Evolutionary conservation across 2,888 invertebrate genomes (phyloP), one percentile per base, ranked within the genome.

Genomic region (Eutolmus rufibarbis): DNA sequence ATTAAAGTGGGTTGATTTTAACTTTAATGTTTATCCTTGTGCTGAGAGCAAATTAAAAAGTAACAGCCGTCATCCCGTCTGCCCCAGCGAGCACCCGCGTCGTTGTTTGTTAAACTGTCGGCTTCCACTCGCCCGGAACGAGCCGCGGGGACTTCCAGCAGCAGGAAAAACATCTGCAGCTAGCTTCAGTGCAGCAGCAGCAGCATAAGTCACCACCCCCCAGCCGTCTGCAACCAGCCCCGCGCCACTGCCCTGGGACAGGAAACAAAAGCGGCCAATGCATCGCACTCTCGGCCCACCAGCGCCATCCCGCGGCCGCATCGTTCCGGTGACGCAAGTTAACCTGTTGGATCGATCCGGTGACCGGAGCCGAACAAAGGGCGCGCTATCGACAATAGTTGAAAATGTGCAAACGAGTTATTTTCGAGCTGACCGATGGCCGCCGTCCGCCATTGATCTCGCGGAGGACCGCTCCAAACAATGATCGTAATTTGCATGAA

Each of bases 321-420:
- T 14, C 51, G 28, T 14, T 66, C 51, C 43, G 31, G 46, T 66
- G 66, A 66, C 82, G 82, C 37, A 84, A 84, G 82, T 40, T 66
- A 84, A 84, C 82, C 82, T 84, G 79, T 79, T 79, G 79, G 79
- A 79, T 79, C 79, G 82, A 84, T 84, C 82, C 82, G 43, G 46
- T 84, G 82, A 84, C 82, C 82, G 82, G 23, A 66, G 19, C 14
- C n/a, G 66, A 84, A 84, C 82, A 84, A 84, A 84, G 82, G 82
- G 66, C 66, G 16, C 34, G 28, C 66, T 84, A 57, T 57, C 23
- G 57, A 84, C 82, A 57, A 84, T 66, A 40, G 82, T 37, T 79
- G 31, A 79, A 40, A 76, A 79, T 79, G 51, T 79, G 82, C 82
- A 84, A 57, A 57, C 57, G 40, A 84, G 82, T 40, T 84, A 84